phyloP scores from a whole-genome alignment of 2,888 invertebrate genomes.

The Priocnemis perturbator region DNA sequence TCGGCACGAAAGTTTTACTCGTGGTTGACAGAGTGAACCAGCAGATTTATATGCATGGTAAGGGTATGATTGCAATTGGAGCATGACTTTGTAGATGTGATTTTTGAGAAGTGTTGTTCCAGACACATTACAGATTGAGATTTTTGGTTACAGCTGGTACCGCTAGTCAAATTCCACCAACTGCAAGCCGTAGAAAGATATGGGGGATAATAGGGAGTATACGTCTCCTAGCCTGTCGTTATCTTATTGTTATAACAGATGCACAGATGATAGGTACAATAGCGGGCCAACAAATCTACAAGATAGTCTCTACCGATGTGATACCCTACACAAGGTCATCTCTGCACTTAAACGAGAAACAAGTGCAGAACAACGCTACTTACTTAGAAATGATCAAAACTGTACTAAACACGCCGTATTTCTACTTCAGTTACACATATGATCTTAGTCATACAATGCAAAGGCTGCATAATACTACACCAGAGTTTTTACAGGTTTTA shows the following conservation, averaged over 20 bases:
- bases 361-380: conserved; percentile 87
- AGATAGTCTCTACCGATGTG: conserved; percentile 86
- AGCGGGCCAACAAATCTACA: conserved; percentile 87
- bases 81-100: background rate
- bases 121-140: too few species aligned
- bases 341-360: conserved; percentile 89
- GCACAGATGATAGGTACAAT: conserved; percentile 88
- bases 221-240: conserved; percentile 88
- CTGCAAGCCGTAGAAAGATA: conserved; percentile 82
- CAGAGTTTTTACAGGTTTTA: conserved; percentile 85
- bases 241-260: conserved; percentile 92
- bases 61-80: conserved; percentile 25
- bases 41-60: conserved; percentile 84
- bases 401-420: conserved; percentile 88
- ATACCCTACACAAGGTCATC: conserved; percentile 91
- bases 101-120: background rate
- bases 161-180: conserved; percentile 80
- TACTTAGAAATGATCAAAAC: conserved; percentile 91
- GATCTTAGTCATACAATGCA: conserved; percentile 96
- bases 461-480: conserved; percentile 87
- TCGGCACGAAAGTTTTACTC: conserved; percentile 84
- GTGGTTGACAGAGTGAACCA: conserved; percentile 90
- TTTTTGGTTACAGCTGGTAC: conserved; percentile 63
- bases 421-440: conserved; percentile 96
- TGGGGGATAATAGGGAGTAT: conserved; percentile 94